Evolutionary conservation across 2,797 vertebrate genomes (phyloP), one percentile per base, ranked within the genome.

Genomic region (Sarcoramphus papa): DNA sequence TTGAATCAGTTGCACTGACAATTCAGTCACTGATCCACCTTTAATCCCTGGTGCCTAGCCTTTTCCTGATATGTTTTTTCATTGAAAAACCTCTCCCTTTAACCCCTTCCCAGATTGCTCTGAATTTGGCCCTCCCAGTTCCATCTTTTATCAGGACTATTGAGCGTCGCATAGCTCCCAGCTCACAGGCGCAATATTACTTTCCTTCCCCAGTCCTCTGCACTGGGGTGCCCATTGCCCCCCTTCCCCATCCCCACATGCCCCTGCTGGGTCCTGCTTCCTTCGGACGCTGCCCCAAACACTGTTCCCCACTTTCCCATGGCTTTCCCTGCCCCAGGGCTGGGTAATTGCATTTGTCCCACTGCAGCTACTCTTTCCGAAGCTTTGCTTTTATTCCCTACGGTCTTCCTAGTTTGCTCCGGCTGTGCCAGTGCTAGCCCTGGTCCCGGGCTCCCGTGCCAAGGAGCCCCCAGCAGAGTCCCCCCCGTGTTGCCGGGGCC

Each of bases 401-500:
- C 6, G 1, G 12, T 23, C 18, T 35, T 35, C 30, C 21, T 41
- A 13, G n/a, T 8, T 63, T 11, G 30, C 25, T 40, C 18, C 2
- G 3, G 37, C 53, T 67, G 54, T 40, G 56, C 48, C 25, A 41
- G 30, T 56, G n/a, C 41, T 28, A 12, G n/a, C 50, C 48, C 48
- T 47, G 70, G 62, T 31, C 45, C 31, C 2, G 10, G 27, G 37
- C 54, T 70, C 31, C n/a, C 2, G 4, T 5, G 14, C 56, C 48
- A 37, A 54, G 40, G n/a, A n/a, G 12, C 31, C 40, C 27, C 24
- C 84, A 40, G 54, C 40, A 47, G 48, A 59, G 33, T 37, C 48
- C n/a, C 33, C 33, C 25, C 37, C 1, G 1, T 0, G 2, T 27
- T 48, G 41, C 65, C 3, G 0, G 40, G 24, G 48, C 22, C 47